phyloP scores from a whole-genome alignment of 2,113 vertebrate species.

The Gobio gobio region DNA sequence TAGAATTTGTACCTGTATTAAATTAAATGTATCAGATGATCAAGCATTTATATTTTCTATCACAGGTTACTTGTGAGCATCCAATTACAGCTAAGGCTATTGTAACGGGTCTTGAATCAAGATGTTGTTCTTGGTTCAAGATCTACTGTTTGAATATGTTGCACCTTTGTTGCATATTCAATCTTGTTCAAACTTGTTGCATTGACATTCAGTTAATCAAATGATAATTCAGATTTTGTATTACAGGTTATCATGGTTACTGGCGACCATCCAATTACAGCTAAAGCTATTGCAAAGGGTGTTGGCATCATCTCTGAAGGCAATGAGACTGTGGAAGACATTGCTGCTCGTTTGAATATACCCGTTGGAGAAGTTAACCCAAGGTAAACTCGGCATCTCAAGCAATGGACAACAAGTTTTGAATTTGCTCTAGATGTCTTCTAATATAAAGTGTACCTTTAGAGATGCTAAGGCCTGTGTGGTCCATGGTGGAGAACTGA shows the following conservation, averaged over 20 bases:
- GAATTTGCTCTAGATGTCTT: not conserved
- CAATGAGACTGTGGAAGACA: conserved; percentile 93
- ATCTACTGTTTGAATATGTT: not conserved
- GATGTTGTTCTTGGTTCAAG: conserved; percentile 9
- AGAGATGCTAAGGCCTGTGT: conserved; percentile 94
- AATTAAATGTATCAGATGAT: not conserved
- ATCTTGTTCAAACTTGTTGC: not conserved
- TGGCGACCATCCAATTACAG: conserved; percentile 93
- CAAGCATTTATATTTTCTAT: conserved; percentile 26
- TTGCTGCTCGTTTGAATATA: conserved; percentile 87
- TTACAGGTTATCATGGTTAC: conserved; percentile 94
- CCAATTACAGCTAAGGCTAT: conserved; percentile 19
- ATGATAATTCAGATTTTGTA: not conserved
- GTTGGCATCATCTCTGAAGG: conserved; percentile 96
- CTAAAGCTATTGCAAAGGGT: conserved; percentile 92
- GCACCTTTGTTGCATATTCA: conserved; percentile 29
- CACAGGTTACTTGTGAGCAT: conserved; percentile 31
- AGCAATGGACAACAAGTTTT: not conserved
- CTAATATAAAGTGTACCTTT: conserved; percentile 30
- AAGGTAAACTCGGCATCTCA: conserved; percentile 69
- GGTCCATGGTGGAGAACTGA: conserved; percentile 87
- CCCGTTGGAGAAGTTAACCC: conserved; percentile 89
- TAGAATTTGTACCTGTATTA: not conserved
- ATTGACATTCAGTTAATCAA: not conserved
- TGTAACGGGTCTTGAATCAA: conserved; percentile 12